These are phyloP conservation scores for Cuculus canorus DNA, from an alignment of 2,797 vertebrate genomes.

Conservation along the genomic window DNA sequence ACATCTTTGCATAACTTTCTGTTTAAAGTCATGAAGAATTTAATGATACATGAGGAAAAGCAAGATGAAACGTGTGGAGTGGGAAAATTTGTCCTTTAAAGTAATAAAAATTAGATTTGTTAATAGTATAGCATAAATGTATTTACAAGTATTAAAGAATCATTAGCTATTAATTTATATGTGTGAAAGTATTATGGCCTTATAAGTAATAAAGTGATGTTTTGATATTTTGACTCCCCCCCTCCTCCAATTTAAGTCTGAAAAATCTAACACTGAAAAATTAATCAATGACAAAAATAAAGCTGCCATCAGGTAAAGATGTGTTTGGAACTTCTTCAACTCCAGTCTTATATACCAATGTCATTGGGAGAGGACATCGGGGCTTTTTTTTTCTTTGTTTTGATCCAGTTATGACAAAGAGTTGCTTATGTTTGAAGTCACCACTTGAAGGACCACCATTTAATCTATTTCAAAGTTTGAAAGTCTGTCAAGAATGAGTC, in stretches of 20 bases:
- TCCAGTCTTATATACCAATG: not conserved
- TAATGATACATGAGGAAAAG: not conserved
- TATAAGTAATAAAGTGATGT: not conserved
- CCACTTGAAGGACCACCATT: not conserved
- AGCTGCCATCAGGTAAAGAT: not conserved
- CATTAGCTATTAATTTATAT: not conserved
- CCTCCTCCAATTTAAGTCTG: not conserved
- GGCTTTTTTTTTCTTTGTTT: not conserved
- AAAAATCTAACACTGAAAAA: not conserved
- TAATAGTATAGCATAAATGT: not conserved
- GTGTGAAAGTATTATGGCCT: not conserved
- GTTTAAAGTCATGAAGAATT: not conserved
- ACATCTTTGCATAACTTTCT: not conserved
- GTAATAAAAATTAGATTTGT: not conserved
- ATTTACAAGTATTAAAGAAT: not conserved
- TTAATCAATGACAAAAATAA: not conserved
- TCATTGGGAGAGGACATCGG: not conserved
- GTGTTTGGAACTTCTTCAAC: not conserved
- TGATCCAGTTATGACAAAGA: not conserved
- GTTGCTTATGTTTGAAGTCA: not conserved
- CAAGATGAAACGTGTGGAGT: not conserved
- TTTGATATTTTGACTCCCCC: not conserved
- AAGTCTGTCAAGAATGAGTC: not conserved
- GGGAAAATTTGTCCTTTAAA: not conserved
- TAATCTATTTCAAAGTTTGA: not conserved